Conservation (phyloP, 2,888 invertebrate species). For the Orthosia gracilis region DNA sequence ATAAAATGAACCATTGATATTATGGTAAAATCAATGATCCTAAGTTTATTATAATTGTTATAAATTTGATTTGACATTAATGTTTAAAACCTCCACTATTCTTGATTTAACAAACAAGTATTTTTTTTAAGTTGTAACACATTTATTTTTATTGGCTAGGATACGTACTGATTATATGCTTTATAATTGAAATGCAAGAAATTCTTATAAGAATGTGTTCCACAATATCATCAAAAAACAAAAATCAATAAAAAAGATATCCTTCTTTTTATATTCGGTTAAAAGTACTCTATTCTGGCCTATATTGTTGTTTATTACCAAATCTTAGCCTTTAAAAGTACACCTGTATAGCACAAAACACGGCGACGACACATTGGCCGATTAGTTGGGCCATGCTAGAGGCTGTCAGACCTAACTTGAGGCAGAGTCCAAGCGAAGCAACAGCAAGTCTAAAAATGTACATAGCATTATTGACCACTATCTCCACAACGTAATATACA, state of each 20-base stretch:
- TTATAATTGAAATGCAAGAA: no score
- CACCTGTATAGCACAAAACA: no score
- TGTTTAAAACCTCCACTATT: constrained; percentile 52
- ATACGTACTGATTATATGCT: background rate
- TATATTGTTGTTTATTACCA: background rate
- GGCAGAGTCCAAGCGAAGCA: no score
- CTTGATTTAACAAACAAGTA: constrained; percentile 21
- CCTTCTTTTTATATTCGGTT: background rate
- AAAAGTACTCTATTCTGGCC: background rate
- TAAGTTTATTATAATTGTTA: constrained; percentile 25
- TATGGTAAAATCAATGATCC: constrained; percentile 22
- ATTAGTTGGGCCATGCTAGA: no score
- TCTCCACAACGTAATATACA: no score
- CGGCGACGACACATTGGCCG: no score
- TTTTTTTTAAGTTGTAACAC: constrained; percentile 5
- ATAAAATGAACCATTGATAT: constrained; percentile 25
- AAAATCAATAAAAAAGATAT: no score
- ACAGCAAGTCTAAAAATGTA: no score
- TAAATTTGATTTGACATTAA: constrained; percentile 25
- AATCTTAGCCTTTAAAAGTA: background rate
- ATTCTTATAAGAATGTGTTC: no score
- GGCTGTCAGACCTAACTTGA: no score
- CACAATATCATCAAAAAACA: no score
- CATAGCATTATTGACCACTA: no score
- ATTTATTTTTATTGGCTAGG: constrained; percentile 9